Evolutionary conservation across 23 tunicate species (phyloP).

Genomic region (Styela plicata): DNA sequence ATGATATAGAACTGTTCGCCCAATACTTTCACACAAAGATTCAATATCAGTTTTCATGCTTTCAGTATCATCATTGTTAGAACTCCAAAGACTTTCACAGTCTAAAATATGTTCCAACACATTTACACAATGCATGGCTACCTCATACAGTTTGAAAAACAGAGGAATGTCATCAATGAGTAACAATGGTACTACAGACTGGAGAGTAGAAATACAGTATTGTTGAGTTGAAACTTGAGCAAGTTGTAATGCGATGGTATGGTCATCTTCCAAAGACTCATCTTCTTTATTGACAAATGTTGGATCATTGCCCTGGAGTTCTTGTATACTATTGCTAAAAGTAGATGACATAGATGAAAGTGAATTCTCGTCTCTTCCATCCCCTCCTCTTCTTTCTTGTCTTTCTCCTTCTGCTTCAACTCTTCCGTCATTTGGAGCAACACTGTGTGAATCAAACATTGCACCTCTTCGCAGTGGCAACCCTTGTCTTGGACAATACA

Average conservation of each 20-base stretch:
- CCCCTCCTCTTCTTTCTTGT: slow-evolving; percentile 78
- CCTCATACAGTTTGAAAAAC: slow-evolving; percentile 15
- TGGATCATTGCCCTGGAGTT: not conserved
- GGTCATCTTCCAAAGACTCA: slow-evolving; percentile 37
- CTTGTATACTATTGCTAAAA: not conserved
- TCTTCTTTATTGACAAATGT: not conserved
- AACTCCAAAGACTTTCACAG: slow-evolving; percentile 1
- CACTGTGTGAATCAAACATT: not conserved
- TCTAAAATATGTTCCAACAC: slow-evolving; percentile 9
- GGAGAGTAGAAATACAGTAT: slow-evolving; percentile 58
- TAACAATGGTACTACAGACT: slow-evolving; percentile 46
- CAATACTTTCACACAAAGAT: slow-evolving; percentile 47
- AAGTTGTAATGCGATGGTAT: slow-evolving; percentile 40
- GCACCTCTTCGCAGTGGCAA: slow-evolving; percentile 7
- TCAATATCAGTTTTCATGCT: slow-evolving; percentile 16
- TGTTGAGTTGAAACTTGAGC: slow-evolving; percentile 57
- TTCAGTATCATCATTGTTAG: not conserved
- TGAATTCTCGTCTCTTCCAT: slow-evolving; percentile 64
- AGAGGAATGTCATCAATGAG: not conserved
- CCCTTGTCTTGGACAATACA: slow-evolving; percentile 96
- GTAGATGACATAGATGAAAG: slow-evolving; percentile 18
- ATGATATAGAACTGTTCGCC: slow-evolving; percentile 60
- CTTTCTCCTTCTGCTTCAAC: slow-evolving; percentile 59
- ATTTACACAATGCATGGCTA: slow-evolving; percentile 15
- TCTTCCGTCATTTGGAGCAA: slow-evolving; percentile 3